A percentile compares a stretch with the other conserved stretches of the same genome.
phyloP scores from a whole-genome alignment of 2,888 invertebrate species.

The Trisateles emortualis region DNA sequence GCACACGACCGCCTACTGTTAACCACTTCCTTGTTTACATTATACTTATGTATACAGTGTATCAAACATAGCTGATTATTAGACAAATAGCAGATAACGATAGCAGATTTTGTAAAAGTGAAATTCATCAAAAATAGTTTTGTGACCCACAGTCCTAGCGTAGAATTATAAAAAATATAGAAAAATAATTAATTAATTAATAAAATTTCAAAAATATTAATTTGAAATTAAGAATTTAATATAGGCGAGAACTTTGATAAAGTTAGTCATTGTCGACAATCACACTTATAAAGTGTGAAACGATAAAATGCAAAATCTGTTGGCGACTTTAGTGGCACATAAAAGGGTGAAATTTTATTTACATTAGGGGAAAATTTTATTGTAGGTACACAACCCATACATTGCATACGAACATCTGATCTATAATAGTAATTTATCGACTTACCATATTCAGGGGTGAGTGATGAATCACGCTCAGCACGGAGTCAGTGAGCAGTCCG shows the following conservation, averaged over 20 bases:
- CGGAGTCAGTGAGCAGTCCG: slow-evolving; percentile 18
- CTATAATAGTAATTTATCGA: slow-evolving; percentile 34
- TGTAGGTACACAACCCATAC: not conserved
- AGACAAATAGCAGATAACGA: slow-evolving; percentile 43
- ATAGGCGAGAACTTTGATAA: too few species aligned
- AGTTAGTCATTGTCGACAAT: too few species aligned
- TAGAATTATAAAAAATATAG: too few species aligned
- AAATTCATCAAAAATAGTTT: slow-evolving; percentile 19
- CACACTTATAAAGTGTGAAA: too few species aligned
- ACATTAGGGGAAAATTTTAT: slow-evolving; percentile 3
- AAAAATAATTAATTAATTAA: too few species aligned
- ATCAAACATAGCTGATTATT: slow-evolving; percentile 44
- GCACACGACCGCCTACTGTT: slow-evolving; percentile 64
- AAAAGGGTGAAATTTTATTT: too few species aligned
- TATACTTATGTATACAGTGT: slow-evolving; percentile 54
- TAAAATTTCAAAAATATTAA: too few species aligned
- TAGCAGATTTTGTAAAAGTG: slow-evolving; percentile 27
- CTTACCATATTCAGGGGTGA: slow-evolving; percentile 42
- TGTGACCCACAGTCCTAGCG: not conserved
- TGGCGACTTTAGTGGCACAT: too few species aligned
- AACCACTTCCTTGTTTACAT: slow-evolving; percentile 77
- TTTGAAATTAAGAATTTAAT: too few species aligned
- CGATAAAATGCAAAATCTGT: too few species aligned
- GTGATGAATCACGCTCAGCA: slow-evolving; percentile 43
- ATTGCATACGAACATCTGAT: slow-evolving; percentile 30